phyloP scores from a whole-genome alignment of 2,797 vertebrate genomes.

The Danionella dracula region DNA sequence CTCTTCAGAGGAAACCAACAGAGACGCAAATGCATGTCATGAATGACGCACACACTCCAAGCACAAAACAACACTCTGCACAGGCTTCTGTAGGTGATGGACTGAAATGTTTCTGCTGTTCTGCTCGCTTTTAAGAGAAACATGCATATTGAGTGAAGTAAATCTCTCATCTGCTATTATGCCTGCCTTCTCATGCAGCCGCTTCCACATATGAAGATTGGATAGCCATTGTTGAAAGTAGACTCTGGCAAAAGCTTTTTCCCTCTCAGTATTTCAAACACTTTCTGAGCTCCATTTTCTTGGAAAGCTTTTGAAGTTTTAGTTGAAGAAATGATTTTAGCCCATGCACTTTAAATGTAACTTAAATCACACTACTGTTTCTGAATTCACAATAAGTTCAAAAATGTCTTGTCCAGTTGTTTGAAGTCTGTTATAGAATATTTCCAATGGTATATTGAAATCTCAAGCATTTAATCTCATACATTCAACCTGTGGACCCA shows the following conservation, averaged over 20 bases:
- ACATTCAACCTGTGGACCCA: too few relatives aligned
- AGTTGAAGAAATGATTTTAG: neutral
- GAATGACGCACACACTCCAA: neutral
- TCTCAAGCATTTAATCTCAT: too few relatives aligned
- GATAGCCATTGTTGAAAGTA: neutral
- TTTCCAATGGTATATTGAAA: too few relatives aligned
- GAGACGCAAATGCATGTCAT: neutral
- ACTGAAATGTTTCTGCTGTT: neutral
- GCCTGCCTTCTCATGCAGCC: neutral
- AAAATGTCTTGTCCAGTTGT: neutral
- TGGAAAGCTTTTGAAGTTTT: neutral
- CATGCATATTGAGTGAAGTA: neutral
- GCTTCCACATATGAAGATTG: neutral
- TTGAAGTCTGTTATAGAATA: too few relatives aligned
- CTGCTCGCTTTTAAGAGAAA: neutral
- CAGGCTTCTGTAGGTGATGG: neutral
- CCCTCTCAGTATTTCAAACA: neutral
- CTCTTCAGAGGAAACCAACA: neutral
- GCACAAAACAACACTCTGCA: neutral
- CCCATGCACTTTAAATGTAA: neutral
- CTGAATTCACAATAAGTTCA: neutral
- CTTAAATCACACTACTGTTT: neutral
- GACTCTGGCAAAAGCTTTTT: neutral
- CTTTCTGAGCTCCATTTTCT: neutral
- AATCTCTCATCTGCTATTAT: neutral